phyloP scores from a whole-genome alignment of 2,797 vertebrate genomes.

The Rhincodon typus region DNA sequence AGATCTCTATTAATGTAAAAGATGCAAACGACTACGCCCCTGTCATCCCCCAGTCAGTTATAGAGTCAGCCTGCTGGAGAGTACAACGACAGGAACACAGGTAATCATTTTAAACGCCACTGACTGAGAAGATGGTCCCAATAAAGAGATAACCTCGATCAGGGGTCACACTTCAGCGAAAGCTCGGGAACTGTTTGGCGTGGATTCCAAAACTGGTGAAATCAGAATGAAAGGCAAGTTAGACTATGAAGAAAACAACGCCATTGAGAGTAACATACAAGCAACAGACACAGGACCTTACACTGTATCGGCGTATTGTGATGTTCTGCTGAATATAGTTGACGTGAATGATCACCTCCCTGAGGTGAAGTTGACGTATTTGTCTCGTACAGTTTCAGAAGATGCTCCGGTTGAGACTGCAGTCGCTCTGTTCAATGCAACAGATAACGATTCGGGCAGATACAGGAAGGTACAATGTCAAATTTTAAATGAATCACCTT shows the following conservation, averaged over 20 bases:
- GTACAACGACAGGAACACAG: slow-evolving; percentile 52
- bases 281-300: slow-evolving; percentile 58
- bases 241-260: slow-evolving; percentile 52
- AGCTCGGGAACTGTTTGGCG: slow-evolving; percentile 53
- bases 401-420: slow-evolving; percentile 52
- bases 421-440: slow-evolving; percentile 59
- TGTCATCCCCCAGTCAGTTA: slow-evolving; percentile 58
- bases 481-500: slow-evolving; percentile 55
- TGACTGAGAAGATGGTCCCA: slow-evolving; percentile 60
- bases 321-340: slow-evolving; percentile 59
- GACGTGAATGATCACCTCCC: slow-evolving; percentile 67
- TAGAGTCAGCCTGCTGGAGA: slow-evolving; percentile 60
- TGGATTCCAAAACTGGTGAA: slow-evolving; percentile 61
- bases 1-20: not conserved
- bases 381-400: slow-evolving; percentile 55
- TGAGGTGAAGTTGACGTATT: slow-evolving; percentile 57
- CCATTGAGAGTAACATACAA: slow-evolving; percentile 53
- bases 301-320: slow-evolving; percentile 56
- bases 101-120: slow-evolving; percentile 58
- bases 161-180: slow-evolving; percentile 55
- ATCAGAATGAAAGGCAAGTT: slow-evolving; percentile 54
- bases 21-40: slow-evolving; percentile 63
- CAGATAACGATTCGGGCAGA: slow-evolving; percentile 61
- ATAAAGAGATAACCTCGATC: slow-evolving; percentile 58
- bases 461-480: slow-evolving; percentile 58